Conservation (phyloP, 2,888 invertebrate genomes). For the Scaeva pyrastri region DNA sequence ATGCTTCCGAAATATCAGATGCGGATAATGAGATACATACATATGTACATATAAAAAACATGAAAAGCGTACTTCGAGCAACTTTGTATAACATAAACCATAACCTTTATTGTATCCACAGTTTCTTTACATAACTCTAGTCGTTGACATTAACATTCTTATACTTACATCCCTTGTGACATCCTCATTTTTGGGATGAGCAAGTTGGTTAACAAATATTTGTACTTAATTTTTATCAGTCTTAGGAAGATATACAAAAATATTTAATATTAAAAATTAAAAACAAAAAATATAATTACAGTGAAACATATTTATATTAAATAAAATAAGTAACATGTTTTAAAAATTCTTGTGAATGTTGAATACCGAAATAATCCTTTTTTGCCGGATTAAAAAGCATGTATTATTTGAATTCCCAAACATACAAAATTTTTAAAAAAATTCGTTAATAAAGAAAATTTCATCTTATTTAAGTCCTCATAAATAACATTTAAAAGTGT, state of each 20-base stretch:
- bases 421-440: background rate
- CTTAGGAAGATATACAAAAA: background rate
- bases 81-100: background rate
- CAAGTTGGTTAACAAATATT: constrained; percentile 45
- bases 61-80: background rate
- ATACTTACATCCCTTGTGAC: constrained; percentile 65
- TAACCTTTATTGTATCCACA: constrained; percentile 7
- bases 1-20: too few species aligned
- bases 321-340: background rate
- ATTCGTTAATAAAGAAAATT: constrained; percentile 1
- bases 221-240: constrained; percentile 35
- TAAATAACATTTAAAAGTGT: background rate
- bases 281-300: constrained; percentile 3
- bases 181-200: constrained; percentile 53
- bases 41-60: background rate
- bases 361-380: constrained; percentile 9
- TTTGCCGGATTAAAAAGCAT: constrained; percentile 11
- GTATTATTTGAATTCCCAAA: constrained; percentile 24
- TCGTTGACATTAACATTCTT: constrained; percentile 72
- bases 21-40: too few species aligned
- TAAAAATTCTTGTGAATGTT: background rate
- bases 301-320: background rate
- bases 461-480: background rate
- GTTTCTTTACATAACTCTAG: constrained; percentile 69
- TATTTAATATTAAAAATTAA: background rate